Evolutionary conservation across 2,888 invertebrate species (phyloP), one percentile per base, ranked within the genome.

Genomic region (Pilophorus perplexus): DNA sequence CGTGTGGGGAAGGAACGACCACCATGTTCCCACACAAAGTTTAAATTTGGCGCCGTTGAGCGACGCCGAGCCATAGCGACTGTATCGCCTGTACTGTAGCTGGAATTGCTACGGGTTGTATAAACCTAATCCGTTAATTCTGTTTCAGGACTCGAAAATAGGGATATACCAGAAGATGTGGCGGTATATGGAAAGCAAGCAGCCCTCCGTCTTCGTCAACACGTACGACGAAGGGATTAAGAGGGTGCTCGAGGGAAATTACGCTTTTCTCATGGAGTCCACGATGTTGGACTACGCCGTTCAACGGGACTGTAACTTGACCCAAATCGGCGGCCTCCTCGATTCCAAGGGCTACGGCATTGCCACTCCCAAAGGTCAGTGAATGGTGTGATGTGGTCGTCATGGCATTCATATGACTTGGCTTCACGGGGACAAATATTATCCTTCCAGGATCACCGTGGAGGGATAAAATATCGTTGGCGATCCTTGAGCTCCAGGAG

Each of bases 201-300:
- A 86, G 25, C 88, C 92, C 0, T 84, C 88, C 0, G 92, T 92
- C 0, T 90, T 97, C 74, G 93, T 95, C 0, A 83, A 87, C 55
- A 88, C 88, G 0, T 96, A 94, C 76, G 91, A 93, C 72, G 93
- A 95, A 73, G 98, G 97, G 0, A 90, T 96, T 23, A 83, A 86
- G 72, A 80, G 89, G 52, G 97, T 96, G 0, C 79, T 93, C 55
- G 84, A 85, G 59, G 94, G 90, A 0, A 90, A 96, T 78, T 99
- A 97, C 77, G 98, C 98, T 0, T 99, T 95, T 76, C 83, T 99
- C 16, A 96, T 98, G 92, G 98, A 99, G 80, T 96, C 95, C 0
- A 94, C 97, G 0, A 95, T 95, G 88, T 79, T 98, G 69, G 98
- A 99, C 78, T 99, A 96, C 75, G 85, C 88, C 8, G 92, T 93